Evolutionary conservation across 30 jellyfish, hydroid and myxozoan species (phyloP).

Genomic region (Morbakka virulenta): DNA sequence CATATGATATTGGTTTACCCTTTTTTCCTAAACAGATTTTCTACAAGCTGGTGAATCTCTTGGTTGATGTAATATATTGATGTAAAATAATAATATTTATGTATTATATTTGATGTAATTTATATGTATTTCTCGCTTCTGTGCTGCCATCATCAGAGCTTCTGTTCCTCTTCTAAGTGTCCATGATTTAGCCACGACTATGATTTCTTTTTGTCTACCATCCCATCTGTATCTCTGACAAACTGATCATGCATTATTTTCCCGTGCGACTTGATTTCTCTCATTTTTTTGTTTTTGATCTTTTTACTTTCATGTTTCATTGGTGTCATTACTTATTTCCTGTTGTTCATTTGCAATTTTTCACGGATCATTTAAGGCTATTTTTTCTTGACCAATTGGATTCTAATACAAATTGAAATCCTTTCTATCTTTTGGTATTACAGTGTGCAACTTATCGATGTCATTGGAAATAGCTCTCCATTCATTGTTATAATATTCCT

Average conservation of each 20-base stretch:
- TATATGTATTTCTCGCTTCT: not conserved
- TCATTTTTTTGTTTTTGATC: conserved; percentile 29
- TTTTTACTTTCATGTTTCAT: conserved; percentile 44
- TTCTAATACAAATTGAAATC: too few relatives aligned
- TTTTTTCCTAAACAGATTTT: not conserved
- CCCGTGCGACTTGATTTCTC: conserved; percentile 23
- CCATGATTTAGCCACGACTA: conserved; percentile 39
- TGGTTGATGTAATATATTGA: not conserved
- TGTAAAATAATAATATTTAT: too few relatives aligned
- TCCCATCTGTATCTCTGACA: conserved; percentile 2
- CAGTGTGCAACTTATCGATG: too few relatives aligned
- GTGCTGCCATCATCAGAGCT: conserved; percentile 16
- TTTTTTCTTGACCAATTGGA: too few relatives aligned
- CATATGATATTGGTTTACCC: not conserved
- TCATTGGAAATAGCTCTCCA: too few relatives aligned
- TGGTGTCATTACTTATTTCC: too few relatives aligned
- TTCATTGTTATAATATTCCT: too few relatives aligned
- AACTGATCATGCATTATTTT: conserved; percentile 45
- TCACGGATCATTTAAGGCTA: too few relatives aligned
- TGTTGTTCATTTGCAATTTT: conserved; percentile 12
- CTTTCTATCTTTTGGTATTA: too few relatives aligned
- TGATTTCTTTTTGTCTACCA: conserved; percentile 34
- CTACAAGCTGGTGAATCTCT: not conserved
- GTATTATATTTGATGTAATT: conserved; percentile 6
- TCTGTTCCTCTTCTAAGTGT: conserved; percentile 31